A percentile compares a stretch with the other conserved stretches of the same genome.
Evolutionary conservation across 2,888 invertebrate species (phyloP).

Genomic region (Pterostichus niger): DNA sequence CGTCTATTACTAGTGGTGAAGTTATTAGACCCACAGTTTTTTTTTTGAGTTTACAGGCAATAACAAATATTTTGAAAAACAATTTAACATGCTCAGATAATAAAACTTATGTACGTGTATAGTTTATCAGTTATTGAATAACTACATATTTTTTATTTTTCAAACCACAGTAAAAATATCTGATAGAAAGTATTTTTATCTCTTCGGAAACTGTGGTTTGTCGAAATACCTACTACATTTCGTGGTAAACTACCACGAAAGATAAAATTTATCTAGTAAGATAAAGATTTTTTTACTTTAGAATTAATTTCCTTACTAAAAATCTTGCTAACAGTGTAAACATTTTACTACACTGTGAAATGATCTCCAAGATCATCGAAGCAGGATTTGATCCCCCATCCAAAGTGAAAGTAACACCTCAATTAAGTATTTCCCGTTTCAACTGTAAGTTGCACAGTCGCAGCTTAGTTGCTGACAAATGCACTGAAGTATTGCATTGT

Average conservation of each 20-base stretch:
- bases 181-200: slow-evolving; percentile 14
- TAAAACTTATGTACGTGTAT: not conserved
- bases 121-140: slow-evolving; percentile 3
- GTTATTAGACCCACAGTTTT: no score
- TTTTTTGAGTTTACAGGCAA: no score
- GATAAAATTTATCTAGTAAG: slow-evolving; percentile 16
- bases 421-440: slow-evolving; percentile 51
- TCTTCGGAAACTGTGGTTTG: slow-evolving; percentile 11
- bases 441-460: not conserved
- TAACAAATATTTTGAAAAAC: no score
- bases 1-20: no score
- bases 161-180: slow-evolving; percentile 4
- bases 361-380: not conserved
- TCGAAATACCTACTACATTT: slow-evolving; percentile 9
- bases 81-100: no score
- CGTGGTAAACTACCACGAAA: slow-evolving; percentile 8
- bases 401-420: slow-evolving; percentile 35
- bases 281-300: not conserved
- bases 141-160: not conserved
- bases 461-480: not conserved
- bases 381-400: slow-evolving; percentile 12
- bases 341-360: not conserved
- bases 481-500: not conserved
- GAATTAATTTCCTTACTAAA: no score
- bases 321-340: no score